A percentile compares a stretch with the other conserved stretches of the same genome.
Conservation (phyloP, 1,140 invertebrate genomes). For the Bradysia coprophila region DNA sequence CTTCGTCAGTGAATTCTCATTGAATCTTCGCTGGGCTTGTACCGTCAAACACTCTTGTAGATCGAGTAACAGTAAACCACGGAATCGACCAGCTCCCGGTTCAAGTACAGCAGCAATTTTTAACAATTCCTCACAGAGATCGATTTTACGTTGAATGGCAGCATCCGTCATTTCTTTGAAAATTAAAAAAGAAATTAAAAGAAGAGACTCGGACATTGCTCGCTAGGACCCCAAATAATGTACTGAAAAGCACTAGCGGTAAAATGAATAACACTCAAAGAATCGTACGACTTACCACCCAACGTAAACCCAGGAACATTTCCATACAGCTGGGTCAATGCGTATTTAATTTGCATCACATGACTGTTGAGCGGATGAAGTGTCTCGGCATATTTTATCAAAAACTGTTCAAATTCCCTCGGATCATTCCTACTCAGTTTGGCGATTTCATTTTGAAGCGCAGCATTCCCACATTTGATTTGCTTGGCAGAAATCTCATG, state of each 20-base stretch:
- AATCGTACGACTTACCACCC: conserved; percentile 24
- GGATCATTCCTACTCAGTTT: conserved; percentile 31
- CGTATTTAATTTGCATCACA: conserved; percentile 42
- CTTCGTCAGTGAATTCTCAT: conserved; percentile 28
- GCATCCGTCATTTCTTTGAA: conserved; percentile 38
- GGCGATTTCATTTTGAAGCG: conserved; percentile 36
- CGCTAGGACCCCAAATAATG: neutral
- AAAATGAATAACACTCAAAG: too few species aligned
- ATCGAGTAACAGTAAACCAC: conserved; percentile 41
- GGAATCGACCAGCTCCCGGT: conserved; percentile 37
- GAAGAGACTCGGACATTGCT: too few species aligned
- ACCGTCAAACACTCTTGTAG: conserved; percentile 36
- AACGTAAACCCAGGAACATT: conserved; percentile 31
- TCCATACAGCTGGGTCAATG: conserved; percentile 42
- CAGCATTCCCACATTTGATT: conserved; percentile 34
- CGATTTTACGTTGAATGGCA: conserved; percentile 35
- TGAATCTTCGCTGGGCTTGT: conserved; percentile 29
- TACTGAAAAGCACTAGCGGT: too few species aligned
- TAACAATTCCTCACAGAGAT: conserved; percentile 42
- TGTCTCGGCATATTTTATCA: conserved; percentile 32
- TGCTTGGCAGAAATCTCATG: conserved; percentile 30
- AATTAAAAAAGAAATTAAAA: conserved; percentile 5
- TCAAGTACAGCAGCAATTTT: conserved; percentile 38
- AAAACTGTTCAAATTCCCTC: conserved; percentile 35
- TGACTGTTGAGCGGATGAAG: conserved; percentile 43